Evolutionary conservation across 2,888 invertebrate genomes (phyloP).

Genomic region (Meteorus colon): DNA sequence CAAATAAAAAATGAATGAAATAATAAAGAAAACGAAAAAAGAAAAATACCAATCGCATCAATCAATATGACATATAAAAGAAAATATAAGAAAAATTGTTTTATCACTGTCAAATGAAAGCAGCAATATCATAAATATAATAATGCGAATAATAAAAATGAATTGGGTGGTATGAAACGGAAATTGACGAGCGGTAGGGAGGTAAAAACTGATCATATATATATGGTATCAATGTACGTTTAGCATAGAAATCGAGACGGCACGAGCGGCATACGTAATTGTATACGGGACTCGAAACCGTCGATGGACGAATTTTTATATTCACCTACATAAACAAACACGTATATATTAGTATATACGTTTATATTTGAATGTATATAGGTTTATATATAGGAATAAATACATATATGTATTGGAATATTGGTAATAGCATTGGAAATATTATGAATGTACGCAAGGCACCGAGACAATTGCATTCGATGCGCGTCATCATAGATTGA

Average conservation of each 20-base stretch:
- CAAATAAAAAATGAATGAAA: neutral
- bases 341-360: neutral
- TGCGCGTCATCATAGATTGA: constrained; percentile 8
- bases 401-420: neutral
- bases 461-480: constrained; percentile 21
- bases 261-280: constrained; percentile 49
- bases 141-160: neutral
- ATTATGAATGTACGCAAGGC: neutral
- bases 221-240: constrained; percentile 49
- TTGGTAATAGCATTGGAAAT: neutral
- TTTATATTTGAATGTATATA: neutral
- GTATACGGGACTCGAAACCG: constrained; percentile 12
- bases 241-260: constrained; percentile 53
- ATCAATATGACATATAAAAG: neutral
- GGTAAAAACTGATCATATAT: neutral
- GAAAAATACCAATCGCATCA: neutral
- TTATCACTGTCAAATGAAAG: neutral
- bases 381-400: neutral
- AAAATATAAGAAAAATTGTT: neutral
- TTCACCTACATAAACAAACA: neutral
- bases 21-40: constrained; percentile 10
- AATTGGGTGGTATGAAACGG: constrained; percentile 19
- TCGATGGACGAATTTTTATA: constrained; percentile 39
- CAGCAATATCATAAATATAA: neutral
- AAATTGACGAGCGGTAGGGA: constrained; percentile 9